Conservation (phyloP, 2,888 invertebrate genomes). For the Acanthosepion lycidas region DNA sequence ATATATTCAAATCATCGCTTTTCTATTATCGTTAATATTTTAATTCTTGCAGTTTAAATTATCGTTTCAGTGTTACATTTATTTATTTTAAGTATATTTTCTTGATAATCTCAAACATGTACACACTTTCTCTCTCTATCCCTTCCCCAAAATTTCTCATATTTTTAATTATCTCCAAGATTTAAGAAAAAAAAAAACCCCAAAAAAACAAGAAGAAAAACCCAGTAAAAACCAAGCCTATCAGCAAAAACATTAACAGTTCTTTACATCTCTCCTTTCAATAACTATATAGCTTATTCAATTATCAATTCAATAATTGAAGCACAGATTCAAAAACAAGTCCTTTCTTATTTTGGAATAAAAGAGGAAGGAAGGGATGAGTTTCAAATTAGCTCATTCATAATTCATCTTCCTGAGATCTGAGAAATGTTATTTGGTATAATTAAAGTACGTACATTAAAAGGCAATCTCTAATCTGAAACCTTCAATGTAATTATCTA, state of each 20-base stretch:
- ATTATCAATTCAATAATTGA: conserved; percentile 10
- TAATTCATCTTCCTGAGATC: conserved; percentile 7
- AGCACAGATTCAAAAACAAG: not conserved
- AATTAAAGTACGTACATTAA: conserved; percentile 33
- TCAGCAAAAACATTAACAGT: not conserved
- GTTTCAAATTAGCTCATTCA: not conserved
- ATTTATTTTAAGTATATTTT: not conserved
- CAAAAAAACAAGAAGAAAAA: not conserved
- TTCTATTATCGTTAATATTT: not conserved
- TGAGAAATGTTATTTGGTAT: not conserved
- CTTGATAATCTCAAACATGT: not conserved
- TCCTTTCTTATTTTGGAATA: not conserved
- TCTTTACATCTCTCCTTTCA: conserved; percentile 2
- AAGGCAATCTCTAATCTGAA: conserved; percentile 33
- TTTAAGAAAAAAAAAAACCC: not conserved
- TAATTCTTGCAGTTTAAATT: not conserved
- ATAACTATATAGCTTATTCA: conserved; percentile 3
- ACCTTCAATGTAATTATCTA: conserved; percentile 20
- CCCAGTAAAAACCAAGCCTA: not conserved
- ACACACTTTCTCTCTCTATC: not conserved
- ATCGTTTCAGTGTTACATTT: not conserved
- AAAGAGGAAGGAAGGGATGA: conserved; percentile 14
- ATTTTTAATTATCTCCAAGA: not conserved
- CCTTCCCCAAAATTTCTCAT: not conserved
- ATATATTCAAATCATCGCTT: not conserved